Evolutionary conservation across 2,888 invertebrate species (phyloP), one percentile per base, ranked within the genome.

Genomic region (Plagodis dolabraria): DNA sequence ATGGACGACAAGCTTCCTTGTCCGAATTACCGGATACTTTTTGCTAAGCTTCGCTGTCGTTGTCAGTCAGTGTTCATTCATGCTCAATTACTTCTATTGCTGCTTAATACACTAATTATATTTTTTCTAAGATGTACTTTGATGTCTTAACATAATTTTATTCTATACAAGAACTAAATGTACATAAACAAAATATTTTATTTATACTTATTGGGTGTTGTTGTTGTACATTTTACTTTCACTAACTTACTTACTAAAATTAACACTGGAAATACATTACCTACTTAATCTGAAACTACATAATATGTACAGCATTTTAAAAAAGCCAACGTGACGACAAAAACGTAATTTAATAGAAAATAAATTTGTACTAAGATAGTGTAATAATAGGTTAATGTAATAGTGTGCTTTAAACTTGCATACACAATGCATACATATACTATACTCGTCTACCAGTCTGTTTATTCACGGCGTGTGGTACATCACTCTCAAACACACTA

Each of bases 41-140:
- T 53, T 59, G 56, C 46, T 56, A 53, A 56, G 56, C 47, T 52
- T 49, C 57, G 48, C 53, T 57, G 46, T 68, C 58, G 58, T 34
- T 68, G 65, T 70, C 12, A 65, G 46, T 9, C 10, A 8, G 5
- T 46, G 46, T 53, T 47, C 44, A 67, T 53, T 64, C 47, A 75
- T 74, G 57, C 57, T 68, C 62, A 69, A 62, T 63, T 62, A 65
- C 65, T 65, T 68, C 63, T 72, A 65, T 71, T 67, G 33, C n/a
- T 58, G 59, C 54, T 49, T 57, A 52, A 46, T 33, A 40, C 10
- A 40, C 10, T 0, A 40, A 40, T 40, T 40, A 47, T 47, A 7
- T 57, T 48, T 53, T 49, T 58, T 45, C 33, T 45, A 43, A 52
- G 50, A 45, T 22, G 22, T 42, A 9, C 47, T 22, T 11, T 53